Evolutionary conservation across 2,888 invertebrate species (phyloP).

Genomic region (Synanthedon tipuliformis): DNA sequence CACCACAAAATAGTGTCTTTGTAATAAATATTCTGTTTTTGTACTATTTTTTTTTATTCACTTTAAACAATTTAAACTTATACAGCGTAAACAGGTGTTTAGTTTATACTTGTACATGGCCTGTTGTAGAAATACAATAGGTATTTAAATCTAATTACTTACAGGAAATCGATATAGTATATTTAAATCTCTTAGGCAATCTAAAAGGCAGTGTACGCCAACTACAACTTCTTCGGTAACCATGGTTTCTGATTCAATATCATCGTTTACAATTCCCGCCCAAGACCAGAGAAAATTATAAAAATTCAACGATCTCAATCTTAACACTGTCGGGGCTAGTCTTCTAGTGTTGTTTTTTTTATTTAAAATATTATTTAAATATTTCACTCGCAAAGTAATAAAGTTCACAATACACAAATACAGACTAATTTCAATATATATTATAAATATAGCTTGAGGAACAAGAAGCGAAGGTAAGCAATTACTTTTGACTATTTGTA

Average conservation of each 20-base stretch:
- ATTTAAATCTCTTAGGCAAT: background rate
- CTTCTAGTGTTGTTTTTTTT: background rate
- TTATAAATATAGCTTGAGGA: background rate
- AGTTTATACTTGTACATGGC: no score
- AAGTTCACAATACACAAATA: conserved; percentile 21
- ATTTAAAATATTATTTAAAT: conserved; percentile 21
- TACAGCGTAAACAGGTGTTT: no score
- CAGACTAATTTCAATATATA: conserved; percentile 20
- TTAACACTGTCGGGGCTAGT: no score
- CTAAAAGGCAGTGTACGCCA: background rate
- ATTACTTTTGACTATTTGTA: background rate
- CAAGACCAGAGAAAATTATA: background rate
- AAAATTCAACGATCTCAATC: no score
- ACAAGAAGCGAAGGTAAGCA: background rate
- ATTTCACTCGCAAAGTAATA: conserved; percentile 20
- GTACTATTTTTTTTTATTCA: no score
- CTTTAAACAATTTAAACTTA: no score
- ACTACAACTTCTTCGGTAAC: background rate
- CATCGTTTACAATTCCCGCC: background rate
- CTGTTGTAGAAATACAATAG: background rate
- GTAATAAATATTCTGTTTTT: no score
- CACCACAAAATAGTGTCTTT: no score
- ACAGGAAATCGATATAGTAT: background rate
- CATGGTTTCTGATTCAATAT: background rate
- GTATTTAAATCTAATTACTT: background rate